phyloP scores from a whole-genome alignment of 2,113 vertebrate genomes.

The Symphodus melops region DNA sequence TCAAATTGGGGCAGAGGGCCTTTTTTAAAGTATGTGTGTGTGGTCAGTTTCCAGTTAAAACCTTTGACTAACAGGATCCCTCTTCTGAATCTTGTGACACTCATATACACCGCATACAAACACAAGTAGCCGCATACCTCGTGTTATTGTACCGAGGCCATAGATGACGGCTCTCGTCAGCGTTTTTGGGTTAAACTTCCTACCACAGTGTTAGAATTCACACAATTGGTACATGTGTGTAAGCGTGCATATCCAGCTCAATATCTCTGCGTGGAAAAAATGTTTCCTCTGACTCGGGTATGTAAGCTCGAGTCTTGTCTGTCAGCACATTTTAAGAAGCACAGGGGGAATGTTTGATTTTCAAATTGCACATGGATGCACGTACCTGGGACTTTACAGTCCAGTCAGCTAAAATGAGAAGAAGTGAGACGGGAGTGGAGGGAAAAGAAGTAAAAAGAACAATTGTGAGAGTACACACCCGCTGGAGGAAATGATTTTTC shows the following conservation, averaged over 20 bases:
- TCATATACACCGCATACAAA: constrained; percentile 9
- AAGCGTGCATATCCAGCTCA: constrained; percentile 33
- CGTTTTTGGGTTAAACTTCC: constrained; percentile 64
- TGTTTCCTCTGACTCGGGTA: constrained; percentile 21
- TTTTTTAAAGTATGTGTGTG: constrained; percentile 40
- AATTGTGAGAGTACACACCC: constrained; percentile 15
- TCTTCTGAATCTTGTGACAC: constrained; percentile 42
- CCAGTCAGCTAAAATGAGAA: constrained; percentile 16
- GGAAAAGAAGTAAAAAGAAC: constrained; percentile 7
- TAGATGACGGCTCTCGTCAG: constrained; percentile 65
- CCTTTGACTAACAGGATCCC: constrained; percentile 45
- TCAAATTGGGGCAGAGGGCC: constrained; percentile 39
- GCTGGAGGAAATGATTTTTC: constrained; percentile 13
- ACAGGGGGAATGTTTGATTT: constrained; percentile 23
- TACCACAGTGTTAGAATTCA: constrained; percentile 75
- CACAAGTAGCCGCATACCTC: constrained; percentile 32
- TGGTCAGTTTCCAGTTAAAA: constrained; percentile 51
- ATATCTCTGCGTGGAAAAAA: constrained; percentile 36
- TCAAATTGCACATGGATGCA: not conserved
- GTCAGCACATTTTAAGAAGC: constrained; percentile 11
- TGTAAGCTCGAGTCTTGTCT: constrained; percentile 9
- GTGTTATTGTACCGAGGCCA: constrained; percentile 49
- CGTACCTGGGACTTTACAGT: not conserved
- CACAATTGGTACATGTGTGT: constrained; percentile 63
- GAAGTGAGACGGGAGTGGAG: not conserved